Conservation (phyloP, 2,888 invertebrate species). For the Rhopalosiphum nymphaeae region DNA sequence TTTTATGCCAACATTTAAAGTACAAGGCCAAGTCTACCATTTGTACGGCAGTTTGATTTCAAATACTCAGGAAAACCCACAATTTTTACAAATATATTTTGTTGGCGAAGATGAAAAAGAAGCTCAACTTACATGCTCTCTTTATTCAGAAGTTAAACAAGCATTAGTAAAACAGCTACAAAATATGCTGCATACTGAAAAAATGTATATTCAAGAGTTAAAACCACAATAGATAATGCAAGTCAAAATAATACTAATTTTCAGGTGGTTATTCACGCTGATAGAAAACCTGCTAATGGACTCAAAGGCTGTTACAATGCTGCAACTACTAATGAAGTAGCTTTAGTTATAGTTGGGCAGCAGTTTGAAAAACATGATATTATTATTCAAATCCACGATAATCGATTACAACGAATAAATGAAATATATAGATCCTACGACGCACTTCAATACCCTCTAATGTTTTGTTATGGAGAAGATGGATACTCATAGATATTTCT, state of each 20-base stretch:
- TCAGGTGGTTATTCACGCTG: too few relatives aligned
- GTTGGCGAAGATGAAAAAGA: not conserved
- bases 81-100: constrained; percentile 22
- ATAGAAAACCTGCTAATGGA: not conserved
- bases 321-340: too few relatives aligned
- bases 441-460: not conserved
- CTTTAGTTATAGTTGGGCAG: not conserved
- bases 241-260: too few relatives aligned
- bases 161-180: too few relatives aligned
- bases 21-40: not conserved
- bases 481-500: too few relatives aligned
- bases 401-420: not conserved
- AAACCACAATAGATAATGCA: too few relatives aligned
- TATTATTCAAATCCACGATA: constrained; percentile 18
- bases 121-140: too few relatives aligned
- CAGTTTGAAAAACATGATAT: not conserved
- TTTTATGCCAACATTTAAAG: constrained; percentile 11
- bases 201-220: too few relatives aligned
- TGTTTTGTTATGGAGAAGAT: not conserved
- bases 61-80: not conserved
- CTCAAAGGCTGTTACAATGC: too few relatives aligned
- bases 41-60: not conserved
- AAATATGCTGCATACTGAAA: too few relatives aligned
- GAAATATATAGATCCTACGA: not conserved
- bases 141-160: too few relatives aligned